phyloP scores from a whole-genome alignment of 2,888 invertebrate genomes.

The Ormyrus labotus region DNA sequence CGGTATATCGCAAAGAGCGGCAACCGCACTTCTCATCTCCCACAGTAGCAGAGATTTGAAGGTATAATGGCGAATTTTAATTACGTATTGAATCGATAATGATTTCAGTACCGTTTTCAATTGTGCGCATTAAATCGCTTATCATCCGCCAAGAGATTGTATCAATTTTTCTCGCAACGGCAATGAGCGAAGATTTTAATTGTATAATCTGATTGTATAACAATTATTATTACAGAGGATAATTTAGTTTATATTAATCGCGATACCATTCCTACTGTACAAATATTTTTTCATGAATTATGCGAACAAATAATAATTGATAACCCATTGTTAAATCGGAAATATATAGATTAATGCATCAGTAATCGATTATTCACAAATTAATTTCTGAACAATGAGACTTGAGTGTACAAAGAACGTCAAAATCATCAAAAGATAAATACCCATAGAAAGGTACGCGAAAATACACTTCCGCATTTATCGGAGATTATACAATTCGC shows the following conservation, averaged over 20 bases:
- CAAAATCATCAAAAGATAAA: too few species aligned
- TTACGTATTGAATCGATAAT: conserved; percentile 26
- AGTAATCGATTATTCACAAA: conserved; percentile 28
- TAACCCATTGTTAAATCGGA: conserved; percentile 21
- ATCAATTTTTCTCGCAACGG: conserved; percentile 1
- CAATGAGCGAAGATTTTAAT: conserved; percentile 8
- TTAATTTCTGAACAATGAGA: conserved; percentile 11
- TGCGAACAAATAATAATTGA: conserved; percentile 33
- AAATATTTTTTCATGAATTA: not conserved
- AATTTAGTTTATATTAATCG: conserved; percentile 19
- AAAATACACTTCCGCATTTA: too few species aligned
- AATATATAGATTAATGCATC: not conserved
- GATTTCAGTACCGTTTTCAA: conserved; percentile 6
- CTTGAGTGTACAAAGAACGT: not conserved
- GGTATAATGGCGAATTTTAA: conserved; percentile 25
- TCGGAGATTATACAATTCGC: too few species aligned
- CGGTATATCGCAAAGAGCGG: too few species aligned
- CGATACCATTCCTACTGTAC: conserved; percentile 8
- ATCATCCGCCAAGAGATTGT: not conserved
- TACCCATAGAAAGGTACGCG: too few species aligned
- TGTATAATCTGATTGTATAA: not conserved
- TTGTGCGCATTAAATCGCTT: conserved; percentile 12
- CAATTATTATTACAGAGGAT: conserved; percentile 7
- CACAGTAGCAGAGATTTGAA: not conserved
- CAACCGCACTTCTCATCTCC: not conserved